Evolutionary conservation across 2,113 vertebrate genomes (phyloP).

Genomic region (Heliornis fulica): DNA sequence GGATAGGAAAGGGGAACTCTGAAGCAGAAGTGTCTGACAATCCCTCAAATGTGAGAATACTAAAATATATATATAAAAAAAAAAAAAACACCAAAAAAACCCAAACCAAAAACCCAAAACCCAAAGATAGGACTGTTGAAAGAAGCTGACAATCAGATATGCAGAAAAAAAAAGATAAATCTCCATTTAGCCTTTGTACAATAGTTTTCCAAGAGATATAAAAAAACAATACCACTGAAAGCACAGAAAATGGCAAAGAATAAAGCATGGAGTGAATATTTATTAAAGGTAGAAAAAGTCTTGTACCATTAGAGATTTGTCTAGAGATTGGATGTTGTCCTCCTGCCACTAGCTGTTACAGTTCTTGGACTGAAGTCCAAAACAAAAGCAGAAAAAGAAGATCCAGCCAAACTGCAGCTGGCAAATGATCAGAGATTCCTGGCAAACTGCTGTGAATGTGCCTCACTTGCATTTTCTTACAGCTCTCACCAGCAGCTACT

Average conservation of each 20-base stretch:
- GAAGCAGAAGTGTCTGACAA: background rate
- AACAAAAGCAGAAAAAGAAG: conserved; percentile 12
- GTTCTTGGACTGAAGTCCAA: conserved; percentile 22
- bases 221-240: background rate
- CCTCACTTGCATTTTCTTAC: background rate
- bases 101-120: background rate
- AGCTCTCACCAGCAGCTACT: background rate
- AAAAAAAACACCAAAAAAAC: background rate
- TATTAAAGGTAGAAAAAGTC: background rate
- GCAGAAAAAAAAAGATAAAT: background rate
- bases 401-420: conserved; percentile 35
- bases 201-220: background rate
- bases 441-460: conserved; percentile 24
- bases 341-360: background rate
- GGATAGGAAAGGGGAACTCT: background rate
- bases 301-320: background rate
- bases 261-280: background rate
- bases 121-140: background rate
- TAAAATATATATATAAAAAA: no score
- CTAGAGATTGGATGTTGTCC: background rate
- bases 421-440: background rate
- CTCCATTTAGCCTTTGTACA: background rate
- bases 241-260: background rate
- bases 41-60: accelerated
- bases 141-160: background rate